phyloP scores from a whole-genome alignment of 2,888 invertebrate genomes.

The Lumbricus terrestris region DNA sequence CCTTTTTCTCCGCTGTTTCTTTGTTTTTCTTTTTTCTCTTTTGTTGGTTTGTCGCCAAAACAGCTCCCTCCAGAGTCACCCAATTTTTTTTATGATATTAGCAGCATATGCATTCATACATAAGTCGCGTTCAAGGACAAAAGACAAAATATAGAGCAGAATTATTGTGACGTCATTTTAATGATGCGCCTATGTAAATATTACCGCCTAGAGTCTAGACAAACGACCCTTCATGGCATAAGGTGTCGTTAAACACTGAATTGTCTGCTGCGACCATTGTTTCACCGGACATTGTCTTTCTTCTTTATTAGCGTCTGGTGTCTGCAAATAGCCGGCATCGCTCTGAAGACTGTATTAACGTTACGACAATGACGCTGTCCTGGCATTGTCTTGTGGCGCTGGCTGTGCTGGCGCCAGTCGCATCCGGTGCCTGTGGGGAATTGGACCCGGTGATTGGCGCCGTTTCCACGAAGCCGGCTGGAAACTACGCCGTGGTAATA shows the following conservation, averaged over 20 bases:
- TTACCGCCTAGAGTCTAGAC: not conserved
- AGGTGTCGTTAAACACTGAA: not conserved
- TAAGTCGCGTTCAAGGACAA: not conserved
- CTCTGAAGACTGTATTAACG: not conserved
- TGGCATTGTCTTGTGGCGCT: not conserved
- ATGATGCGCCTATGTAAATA: not conserved
- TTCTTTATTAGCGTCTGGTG: not conserved
- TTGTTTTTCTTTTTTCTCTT: too few relatives aligned
- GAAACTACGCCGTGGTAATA: slow-evolving; percentile 56
- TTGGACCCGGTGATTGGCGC: not conserved
- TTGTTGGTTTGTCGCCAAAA: too few relatives aligned
- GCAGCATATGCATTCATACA: too few relatives aligned
- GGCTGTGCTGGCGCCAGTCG: not conserved
- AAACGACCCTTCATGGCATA: not conserved
- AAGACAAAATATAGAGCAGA: too few relatives aligned
- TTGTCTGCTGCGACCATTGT: not conserved
- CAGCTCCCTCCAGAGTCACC: too few relatives aligned
- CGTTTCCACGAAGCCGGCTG: not conserved
- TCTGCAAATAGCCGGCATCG: not conserved
- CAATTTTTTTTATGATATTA: too few relatives aligned
- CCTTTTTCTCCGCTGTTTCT: too few relatives aligned
- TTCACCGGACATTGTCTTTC: not conserved
- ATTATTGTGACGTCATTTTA: not conserved
- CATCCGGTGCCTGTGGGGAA: not conserved
- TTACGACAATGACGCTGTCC: not conserved